A percentile compares a stretch with the other conserved stretches of the same genome.
These are phyloP conservation scores for Drosophila cardini DNA, from an alignment of 1,140 invertebrate genomes.

Conservation along the genomic window DNA sequence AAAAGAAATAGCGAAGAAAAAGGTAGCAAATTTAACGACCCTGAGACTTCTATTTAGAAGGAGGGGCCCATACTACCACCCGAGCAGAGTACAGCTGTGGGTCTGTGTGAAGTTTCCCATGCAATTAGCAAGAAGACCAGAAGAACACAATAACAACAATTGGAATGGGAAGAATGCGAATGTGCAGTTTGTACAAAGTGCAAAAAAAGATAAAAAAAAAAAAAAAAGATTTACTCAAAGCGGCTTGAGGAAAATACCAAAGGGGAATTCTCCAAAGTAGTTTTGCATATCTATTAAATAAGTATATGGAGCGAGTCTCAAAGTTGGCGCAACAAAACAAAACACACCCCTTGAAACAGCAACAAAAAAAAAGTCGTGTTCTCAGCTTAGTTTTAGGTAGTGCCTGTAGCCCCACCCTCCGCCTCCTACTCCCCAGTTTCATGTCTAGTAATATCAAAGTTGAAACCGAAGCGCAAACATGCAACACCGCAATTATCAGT, in stretches of 20 bases:
- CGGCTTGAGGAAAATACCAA: slow-evolving; percentile 28
- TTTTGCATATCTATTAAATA: slow-evolving; percentile 44
- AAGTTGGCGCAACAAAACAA: neutral
- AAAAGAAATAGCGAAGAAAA: slow-evolving; percentile 19
- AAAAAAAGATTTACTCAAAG: slow-evolving; percentile 15
- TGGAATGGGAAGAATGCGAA: slow-evolving; percentile 48
- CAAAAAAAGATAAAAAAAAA: too few relatives aligned
- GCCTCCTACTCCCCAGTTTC: neutral
- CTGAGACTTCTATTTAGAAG: slow-evolving; percentile 41
- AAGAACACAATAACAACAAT: slow-evolving; percentile 38
- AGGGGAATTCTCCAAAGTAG: slow-evolving; percentile 17
- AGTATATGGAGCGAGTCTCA: slow-evolving; percentile 27
- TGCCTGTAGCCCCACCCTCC: slow-evolving; percentile 16
- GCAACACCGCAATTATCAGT: slow-evolving; percentile 76
- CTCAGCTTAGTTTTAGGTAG: slow-evolving; percentile 48
- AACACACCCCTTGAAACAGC: too few relatives aligned
- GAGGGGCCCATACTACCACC: slow-evolving; percentile 27
- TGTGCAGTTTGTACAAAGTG: slow-evolving; percentile 48
- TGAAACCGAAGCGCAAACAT: slow-evolving; percentile 64
- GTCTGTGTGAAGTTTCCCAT: slow-evolving; percentile 73
- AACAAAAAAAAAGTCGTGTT: too few relatives aligned
- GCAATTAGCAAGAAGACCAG: slow-evolving; percentile 64
- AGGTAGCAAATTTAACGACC: slow-evolving; percentile 39
- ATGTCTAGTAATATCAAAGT: slow-evolving; percentile 76
- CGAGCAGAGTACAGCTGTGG: slow-evolving; percentile 3